A percentile compares a stretch with the other conserved stretches of the same genome.
phyloP scores from a whole-genome alignment of 2,888 invertebrate species.

The Nomada ferruginata region DNA sequence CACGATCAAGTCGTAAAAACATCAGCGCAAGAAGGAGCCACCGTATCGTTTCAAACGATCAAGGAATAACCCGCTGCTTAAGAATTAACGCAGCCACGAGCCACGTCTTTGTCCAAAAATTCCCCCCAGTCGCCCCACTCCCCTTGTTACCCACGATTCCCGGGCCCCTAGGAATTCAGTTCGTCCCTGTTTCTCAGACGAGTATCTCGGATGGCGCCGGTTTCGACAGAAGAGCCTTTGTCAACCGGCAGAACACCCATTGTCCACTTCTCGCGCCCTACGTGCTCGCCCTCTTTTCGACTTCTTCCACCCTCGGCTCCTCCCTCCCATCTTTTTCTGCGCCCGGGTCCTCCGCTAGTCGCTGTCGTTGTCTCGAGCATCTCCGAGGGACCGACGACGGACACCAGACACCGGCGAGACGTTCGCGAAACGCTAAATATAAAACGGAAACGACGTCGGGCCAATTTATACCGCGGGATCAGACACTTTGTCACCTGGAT shows the following conservation, averaged over 20 bases:
- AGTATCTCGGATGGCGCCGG: constrained; percentile 43
- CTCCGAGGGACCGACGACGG: constrained; percentile 29
- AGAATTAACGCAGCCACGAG: constrained; percentile 41
- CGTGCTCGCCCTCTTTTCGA: constrained; percentile 41
- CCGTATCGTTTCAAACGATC: neutral
- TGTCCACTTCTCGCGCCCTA: constrained; percentile 63
- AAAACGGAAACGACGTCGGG: constrained; percentile 29
- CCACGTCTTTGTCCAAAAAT: constrained; percentile 33
- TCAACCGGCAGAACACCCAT: constrained; percentile 56
- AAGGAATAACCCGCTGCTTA: constrained; percentile 35
- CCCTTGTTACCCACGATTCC: constrained; percentile 52
- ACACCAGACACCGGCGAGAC: constrained; percentile 43
- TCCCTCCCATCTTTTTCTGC: neutral
- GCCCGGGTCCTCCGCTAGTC: neutral
- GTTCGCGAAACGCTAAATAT: constrained; percentile 38
- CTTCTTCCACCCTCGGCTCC: constrained; percentile 8
- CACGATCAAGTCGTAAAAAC: neutral
- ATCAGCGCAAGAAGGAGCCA: too few relatives aligned
- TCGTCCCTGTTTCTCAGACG: constrained; percentile 47
- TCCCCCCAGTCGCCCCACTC: constrained; percentile 5
- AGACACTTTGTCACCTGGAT: constrained; percentile 18
- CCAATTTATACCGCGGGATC: constrained; percentile 24
- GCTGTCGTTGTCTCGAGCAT: constrained; percentile 54
- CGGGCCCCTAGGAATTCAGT: constrained; percentile 37
- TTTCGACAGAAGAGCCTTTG: constrained; percentile 63